Conservation (phyloP, 2,888 invertebrate species). For the Eupithecia insigniata region DNA sequence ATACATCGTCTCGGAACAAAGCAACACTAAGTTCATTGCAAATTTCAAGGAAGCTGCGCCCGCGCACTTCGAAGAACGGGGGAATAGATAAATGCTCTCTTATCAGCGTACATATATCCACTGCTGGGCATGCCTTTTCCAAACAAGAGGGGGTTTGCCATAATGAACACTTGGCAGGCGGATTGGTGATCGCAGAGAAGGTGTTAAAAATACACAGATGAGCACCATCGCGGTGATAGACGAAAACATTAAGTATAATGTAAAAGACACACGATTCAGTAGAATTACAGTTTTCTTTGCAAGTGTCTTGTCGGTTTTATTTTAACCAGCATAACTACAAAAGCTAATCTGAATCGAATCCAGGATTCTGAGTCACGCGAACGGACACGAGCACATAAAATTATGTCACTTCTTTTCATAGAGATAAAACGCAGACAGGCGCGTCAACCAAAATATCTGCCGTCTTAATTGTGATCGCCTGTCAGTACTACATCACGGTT, state of each 20-base stretch:
- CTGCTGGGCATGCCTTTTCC: not conserved
- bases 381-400: conserved; percentile 39
- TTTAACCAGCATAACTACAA: conserved; percentile 28
- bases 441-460: conserved; percentile 51
- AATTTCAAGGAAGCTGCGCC: conserved; percentile 37
- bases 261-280: not conserved
- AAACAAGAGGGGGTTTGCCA: not conserved
- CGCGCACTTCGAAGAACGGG: conserved; percentile 33
- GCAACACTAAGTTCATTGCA: conserved; percentile 36
- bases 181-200: not conserved
- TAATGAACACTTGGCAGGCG: not conserved
- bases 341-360: conserved; percentile 33
- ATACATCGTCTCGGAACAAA: conserved; percentile 43
- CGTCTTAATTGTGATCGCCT: conserved; percentile 15
- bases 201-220: not conserved
- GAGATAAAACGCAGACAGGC: conserved; percentile 47
- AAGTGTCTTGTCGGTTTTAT: not conserved
- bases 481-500: conserved; percentile 11
- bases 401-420: conserved; percentile 49
- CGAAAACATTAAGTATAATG: not conserved
- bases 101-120: not conserved
- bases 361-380: conserved; percentile 43
- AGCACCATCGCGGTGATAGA: conserved; percentile 5
- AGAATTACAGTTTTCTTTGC: not conserved
- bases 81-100: not conserved